Conservation (phyloP, 2,888 invertebrate species). For the Ochropleura plecta region DNA sequence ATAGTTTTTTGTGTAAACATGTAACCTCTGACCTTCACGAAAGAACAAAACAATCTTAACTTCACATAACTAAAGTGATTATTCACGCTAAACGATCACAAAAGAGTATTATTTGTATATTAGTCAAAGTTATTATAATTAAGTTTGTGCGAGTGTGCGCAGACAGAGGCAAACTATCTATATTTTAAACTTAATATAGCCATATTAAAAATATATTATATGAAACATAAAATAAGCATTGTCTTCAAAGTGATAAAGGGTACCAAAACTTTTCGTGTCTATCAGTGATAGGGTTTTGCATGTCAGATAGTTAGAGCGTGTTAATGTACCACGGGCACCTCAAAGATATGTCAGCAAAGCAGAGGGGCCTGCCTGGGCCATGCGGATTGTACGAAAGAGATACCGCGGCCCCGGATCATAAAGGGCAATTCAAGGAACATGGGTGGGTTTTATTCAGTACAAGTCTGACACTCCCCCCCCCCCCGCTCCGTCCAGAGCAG, state of each 20-base stretch:
- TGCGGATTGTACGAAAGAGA: too few relatives aligned
- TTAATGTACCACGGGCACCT: too few relatives aligned
- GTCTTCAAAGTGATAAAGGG: neutral
- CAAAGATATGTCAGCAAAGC: too few relatives aligned
- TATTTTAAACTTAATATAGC: neutral
- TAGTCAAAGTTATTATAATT: constrained; percentile 5
- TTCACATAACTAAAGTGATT: constrained; percentile 49
- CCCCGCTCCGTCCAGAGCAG: too few relatives aligned
- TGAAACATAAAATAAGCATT: neutral
- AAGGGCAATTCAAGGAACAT: too few relatives aligned
- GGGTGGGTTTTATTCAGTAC: too few relatives aligned
- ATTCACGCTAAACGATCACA: constrained; percentile 38
- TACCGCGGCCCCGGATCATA: too few relatives aligned
- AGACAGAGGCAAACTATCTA: neutral
- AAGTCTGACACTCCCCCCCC: too few relatives aligned
- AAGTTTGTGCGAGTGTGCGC: neutral
- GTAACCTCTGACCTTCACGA: constrained; percentile 51
- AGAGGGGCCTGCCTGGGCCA: too few relatives aligned
- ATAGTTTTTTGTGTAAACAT: constrained; percentile 33
- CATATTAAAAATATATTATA: neutral
- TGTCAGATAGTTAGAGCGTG: neutral
- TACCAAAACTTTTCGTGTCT: neutral
- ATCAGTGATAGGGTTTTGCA: neutral
- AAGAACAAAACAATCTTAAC: constrained; percentile 34
- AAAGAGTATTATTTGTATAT: constrained; percentile 39